phyloP scores from a whole-genome alignment of 2,888 invertebrate species.

The Rhingia campestris region DNA sequence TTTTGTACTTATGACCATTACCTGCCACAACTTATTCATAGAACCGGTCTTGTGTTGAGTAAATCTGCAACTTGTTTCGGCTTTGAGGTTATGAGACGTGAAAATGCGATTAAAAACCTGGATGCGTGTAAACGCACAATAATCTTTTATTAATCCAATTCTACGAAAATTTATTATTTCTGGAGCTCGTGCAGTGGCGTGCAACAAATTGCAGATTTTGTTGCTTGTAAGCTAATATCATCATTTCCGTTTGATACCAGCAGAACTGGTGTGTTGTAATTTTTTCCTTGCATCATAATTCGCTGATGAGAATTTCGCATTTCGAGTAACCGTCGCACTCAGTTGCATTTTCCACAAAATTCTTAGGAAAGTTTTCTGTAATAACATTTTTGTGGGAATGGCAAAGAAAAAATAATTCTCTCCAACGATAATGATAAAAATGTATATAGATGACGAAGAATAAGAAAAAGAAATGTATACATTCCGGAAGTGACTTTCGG shows the following conservation, averaged over 20 bases:
- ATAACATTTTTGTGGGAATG: constrained; percentile 23
- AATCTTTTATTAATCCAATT: constrained; percentile 68
- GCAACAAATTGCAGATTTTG: constrained; percentile 50
- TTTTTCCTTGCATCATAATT: constrained; percentile 5
- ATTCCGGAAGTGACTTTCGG: constrained; percentile 80
- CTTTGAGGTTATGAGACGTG: background rate
- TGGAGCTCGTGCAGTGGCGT: constrained; percentile 15
- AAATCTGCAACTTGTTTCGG: constrained; percentile 17
- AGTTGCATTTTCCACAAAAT: constrained; percentile 55
- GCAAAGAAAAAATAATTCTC: constrained; percentile 14
- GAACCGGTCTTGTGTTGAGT: background rate
- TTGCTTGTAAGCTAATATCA: constrained; percentile 13
- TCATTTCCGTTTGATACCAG: constrained; percentile 51
- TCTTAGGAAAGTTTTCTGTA: constrained; percentile 45
- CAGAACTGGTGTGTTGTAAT: constrained; percentile 42
- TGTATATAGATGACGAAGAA: constrained; percentile 16
- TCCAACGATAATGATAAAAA: constrained; percentile 34
- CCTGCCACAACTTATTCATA: constrained; percentile 20
- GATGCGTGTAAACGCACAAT: constrained; percentile 61
- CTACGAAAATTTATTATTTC: constrained; percentile 37
- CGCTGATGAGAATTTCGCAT: constrained; percentile 65
- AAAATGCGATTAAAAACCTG: constrained; percentile 39
- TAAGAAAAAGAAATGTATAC: constrained; percentile 69
- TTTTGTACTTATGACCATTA: constrained; percentile 53
- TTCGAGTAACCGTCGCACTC: background rate